Percentiles rank a stretch among this genome's conserved stretches.
These are phyloP conservation scores for Andrena cerasifolii DNA, from an alignment of 1,140 invertebrate genomes.

Conservation along the genomic window DNA sequence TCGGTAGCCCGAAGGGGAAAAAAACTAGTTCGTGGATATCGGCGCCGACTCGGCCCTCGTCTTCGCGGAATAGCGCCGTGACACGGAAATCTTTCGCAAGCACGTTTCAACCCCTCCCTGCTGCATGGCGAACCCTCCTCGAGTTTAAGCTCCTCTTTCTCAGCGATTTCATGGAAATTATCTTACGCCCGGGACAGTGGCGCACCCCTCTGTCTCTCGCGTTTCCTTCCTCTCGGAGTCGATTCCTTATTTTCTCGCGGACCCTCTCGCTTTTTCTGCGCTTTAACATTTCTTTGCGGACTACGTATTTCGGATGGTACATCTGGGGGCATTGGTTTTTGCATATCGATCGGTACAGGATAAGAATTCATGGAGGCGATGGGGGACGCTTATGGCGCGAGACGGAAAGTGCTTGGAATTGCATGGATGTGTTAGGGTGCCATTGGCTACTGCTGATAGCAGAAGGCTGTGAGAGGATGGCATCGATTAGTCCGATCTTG, in stretches of 20 bases:
- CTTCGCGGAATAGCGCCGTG: conserved; percentile 24
- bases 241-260: conserved; percentile 16
- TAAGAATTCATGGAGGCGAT: conserved; percentile 30
- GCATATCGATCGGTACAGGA: conserved; percentile 3
- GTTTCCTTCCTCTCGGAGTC: neutral
- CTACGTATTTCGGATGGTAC: neutral
- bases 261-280: neutral
- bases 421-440: neutral
- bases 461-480: neutral
- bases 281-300: neutral
- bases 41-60: neutral
- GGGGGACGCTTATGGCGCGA: neutral
- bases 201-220: neutral
- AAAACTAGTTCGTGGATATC: conserved; percentile 26
- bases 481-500: conserved; percentile 32
- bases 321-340: neutral
- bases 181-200: neutral
- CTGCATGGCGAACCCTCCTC: neutral
- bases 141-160: neutral
- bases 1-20: neutral
- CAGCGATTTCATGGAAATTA: conserved; percentile 10
- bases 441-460: neutral
- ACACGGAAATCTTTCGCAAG: neutral
- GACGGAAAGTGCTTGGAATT: conserved; percentile 1
- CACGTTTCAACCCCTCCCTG: neutral